Percentiles rank a stretch among this genome's conserved stretches.
These are phyloP conservation scores for Dromococcyx pavoninus DNA, from an alignment of 2,797 vertebrate genomes.

Conservation along the genomic window DNA sequence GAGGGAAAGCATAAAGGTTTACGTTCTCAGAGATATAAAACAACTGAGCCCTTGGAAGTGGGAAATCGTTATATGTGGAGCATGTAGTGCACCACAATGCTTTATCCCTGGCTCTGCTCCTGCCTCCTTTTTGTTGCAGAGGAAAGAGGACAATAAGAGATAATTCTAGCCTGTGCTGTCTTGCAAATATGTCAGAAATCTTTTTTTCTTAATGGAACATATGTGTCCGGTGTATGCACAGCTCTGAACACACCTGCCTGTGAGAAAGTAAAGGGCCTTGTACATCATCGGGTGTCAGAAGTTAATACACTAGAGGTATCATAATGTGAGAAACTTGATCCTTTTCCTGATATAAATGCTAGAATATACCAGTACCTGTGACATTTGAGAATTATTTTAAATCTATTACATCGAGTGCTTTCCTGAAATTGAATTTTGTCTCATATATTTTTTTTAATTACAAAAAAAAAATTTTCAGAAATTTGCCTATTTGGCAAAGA, in stretches of 20 bases:
- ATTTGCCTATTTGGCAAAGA: not conserved
- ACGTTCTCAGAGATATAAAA: not conserved
- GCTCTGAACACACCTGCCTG: not conserved
- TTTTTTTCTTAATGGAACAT: not conserved
- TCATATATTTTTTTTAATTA: not conserved
- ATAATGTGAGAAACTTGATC: not conserved
- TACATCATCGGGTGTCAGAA: not conserved
- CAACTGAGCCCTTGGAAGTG: not conserved
- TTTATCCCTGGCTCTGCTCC: not conserved
- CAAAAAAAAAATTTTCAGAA: not conserved
- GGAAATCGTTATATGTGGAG: too few species aligned
- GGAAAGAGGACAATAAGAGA: not conserved
- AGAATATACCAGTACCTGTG: not conserved
- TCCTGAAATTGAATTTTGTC: not conserved
- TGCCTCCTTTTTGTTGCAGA: not conserved
- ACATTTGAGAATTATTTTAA: not conserved
- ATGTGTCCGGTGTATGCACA: not conserved
- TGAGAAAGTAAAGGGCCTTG: not conserved
- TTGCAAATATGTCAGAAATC: not conserved
- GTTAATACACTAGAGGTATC: not conserved
- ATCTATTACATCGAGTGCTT: not conserved
- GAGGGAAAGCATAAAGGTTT: not conserved
- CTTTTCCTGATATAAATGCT: not conserved
- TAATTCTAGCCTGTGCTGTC: not conserved
- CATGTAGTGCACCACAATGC: not conserved